Conservation (phyloP, 2,797 vertebrate genomes). For the Pangasius macronema region DNA sequence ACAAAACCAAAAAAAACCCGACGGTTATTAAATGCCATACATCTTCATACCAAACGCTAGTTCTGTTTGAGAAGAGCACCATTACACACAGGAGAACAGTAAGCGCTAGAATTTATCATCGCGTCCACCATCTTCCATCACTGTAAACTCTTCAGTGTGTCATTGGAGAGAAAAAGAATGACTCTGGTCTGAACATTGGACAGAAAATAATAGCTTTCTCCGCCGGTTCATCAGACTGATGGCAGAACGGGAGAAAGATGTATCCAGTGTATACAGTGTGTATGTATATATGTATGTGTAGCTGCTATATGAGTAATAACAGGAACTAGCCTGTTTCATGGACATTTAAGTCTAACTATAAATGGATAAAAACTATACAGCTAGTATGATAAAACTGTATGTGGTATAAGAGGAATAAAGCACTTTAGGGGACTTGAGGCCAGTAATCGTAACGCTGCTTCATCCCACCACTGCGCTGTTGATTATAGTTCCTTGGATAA, state of each 20-base stretch:
- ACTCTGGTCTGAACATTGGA: background rate
- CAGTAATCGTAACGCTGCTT: background rate
- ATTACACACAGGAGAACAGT: constrained; percentile 43
- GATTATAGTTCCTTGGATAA: background rate
- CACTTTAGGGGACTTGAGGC: background rate
- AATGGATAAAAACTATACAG: background rate
- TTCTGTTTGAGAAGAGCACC: constrained; percentile 41
- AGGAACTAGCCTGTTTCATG: background rate
- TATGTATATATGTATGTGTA: too few relatives aligned
- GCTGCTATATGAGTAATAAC: background rate
- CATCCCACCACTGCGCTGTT: background rate
- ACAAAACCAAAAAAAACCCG: constrained; percentile 10
- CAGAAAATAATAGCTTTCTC: background rate
- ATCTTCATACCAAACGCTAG: constrained; percentile 55
- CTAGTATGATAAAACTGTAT: background rate
- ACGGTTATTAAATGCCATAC: constrained; percentile 51
- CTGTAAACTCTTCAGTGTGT: constrained; percentile 20
- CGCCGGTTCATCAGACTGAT: background rate
- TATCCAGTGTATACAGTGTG: background rate
- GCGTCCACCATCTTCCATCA: constrained; percentile 45
- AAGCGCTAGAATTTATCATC: constrained; percentile 46
- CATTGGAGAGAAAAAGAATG: constrained; percentile 13
- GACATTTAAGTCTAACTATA: background rate
- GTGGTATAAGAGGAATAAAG: background rate
- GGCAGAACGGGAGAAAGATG: background rate